Percentiles rank a stretch among this genome's conserved stretches.
phyloP scores from a whole-genome alignment of 2,888 invertebrate genomes.

The Diogma glabrata region DNA sequence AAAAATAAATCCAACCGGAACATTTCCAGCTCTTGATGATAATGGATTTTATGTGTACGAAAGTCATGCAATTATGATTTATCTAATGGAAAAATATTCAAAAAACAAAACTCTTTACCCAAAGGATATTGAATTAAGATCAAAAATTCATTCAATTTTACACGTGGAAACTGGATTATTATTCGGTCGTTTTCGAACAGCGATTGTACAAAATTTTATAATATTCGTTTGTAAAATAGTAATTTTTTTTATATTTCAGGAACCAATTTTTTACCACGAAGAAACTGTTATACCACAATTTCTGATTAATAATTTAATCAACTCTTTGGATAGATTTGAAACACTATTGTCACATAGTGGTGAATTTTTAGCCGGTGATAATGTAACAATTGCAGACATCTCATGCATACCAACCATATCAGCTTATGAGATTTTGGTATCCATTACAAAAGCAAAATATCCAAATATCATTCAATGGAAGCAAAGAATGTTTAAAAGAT shows the following conservation, averaged over 20 bases:
- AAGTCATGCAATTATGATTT: conserved; percentile 35
- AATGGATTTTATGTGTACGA: conserved; percentile 35
- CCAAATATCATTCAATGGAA: neutral
- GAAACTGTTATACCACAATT: conserved; percentile 13
- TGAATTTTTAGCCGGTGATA: neutral
- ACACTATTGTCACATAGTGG: neutral
- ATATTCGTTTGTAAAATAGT: too few relatives aligned
- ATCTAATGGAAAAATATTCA: conserved; percentile 37
- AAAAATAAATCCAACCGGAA: conserved; percentile 39
- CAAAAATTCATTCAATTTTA: conserved; percentile 36
- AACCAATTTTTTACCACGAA: conserved; percentile 20
- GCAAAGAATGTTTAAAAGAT: neutral
- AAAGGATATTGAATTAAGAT: conserved; percentile 35
- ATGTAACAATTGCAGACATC: neutral
- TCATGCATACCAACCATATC: neutral
- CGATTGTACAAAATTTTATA: too few relatives aligned
- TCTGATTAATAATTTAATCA: neutral
- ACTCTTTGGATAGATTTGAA: neutral
- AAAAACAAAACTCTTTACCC: conserved; percentile 40
- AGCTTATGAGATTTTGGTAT: neutral
- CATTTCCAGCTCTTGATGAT: conserved; percentile 38
- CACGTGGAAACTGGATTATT: conserved; percentile 37
- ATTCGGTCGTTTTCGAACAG: conserved; percentile 29
- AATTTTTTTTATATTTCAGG: too few relatives aligned
- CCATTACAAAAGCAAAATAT: neutral